phyloP scores from a whole-genome alignment of 2,797 vertebrate species.

The Echeneis naucrates region DNA sequence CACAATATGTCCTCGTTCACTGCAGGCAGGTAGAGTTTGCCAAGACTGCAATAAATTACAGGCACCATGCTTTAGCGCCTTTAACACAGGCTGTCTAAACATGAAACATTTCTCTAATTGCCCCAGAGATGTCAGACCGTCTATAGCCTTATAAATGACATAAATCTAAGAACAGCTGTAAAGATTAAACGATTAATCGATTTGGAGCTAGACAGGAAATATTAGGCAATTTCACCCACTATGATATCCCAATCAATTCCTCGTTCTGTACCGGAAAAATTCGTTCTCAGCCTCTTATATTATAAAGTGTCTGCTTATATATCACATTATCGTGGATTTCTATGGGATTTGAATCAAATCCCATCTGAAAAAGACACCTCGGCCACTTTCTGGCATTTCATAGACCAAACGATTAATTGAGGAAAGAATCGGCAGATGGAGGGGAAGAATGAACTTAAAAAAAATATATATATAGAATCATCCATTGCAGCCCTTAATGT shows the following conservation, averaged over 20 bases:
- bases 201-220: background rate
- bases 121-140: constrained; percentile 22
- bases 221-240: background rate
- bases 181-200: background rate
- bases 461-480: too few relatives aligned
- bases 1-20: constrained; percentile 8
- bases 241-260: background rate
- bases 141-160: background rate
- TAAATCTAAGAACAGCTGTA: background rate
- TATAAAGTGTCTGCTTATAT: background rate
- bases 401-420: background rate
- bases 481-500: background rate
- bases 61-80: constrained; percentile 11
- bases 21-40: constrained; percentile 14
- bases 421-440: background rate
- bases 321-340: background rate
- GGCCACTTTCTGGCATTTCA: background rate
- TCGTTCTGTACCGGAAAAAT: too few relatives aligned
- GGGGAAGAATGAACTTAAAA: background rate
- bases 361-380: background rate
- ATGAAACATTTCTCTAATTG: constrained; percentile 9
- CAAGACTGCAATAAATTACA: background rate
- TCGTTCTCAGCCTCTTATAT: background rate
- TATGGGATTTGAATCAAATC: background rate
- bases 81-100: constrained; percentile 7